These are phyloP conservation scores for Eriocheir sinensis DNA, from an alignment of 1,140 invertebrate genomes.

Conservation along the genomic window DNA sequence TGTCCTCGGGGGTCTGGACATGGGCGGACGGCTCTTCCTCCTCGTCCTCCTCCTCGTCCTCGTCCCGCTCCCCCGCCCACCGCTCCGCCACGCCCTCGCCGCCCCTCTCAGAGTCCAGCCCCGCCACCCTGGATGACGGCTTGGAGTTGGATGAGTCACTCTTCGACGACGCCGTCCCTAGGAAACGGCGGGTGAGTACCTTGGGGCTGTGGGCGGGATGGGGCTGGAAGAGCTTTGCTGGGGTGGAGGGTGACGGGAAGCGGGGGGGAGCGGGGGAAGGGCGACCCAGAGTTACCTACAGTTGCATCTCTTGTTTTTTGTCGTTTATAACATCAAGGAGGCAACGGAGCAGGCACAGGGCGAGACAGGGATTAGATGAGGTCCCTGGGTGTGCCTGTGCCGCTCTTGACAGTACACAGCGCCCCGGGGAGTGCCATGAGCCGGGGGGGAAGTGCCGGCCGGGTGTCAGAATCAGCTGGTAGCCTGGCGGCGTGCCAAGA, in stretches of 20 bases:
- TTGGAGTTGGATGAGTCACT: slow-evolving; percentile 65
- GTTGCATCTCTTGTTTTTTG: neutral
- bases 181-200: slow-evolving; percentile 60
- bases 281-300: neutral
- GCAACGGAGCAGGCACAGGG: neutral
- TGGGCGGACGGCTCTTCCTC: slow-evolving; percentile 67
- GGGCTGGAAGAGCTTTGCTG: neutral
- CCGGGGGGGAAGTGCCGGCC: slow-evolving; percentile 8
- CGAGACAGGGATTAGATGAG: neutral
- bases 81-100: slow-evolving; percentile 73
- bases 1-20: slow-evolving; percentile 72
- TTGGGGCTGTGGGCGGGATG: neutral
- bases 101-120: slow-evolving; percentile 64
- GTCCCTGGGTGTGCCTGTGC: neutral
- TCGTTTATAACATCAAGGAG: neutral
- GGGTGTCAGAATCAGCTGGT: slow-evolving; percentile 75
- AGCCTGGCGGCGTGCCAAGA: slow-evolving; percentile 60
- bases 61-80: slow-evolving; percentile 70
- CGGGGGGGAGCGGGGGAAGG: neutral
- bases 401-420: neutral
- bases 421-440: neutral
- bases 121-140: slow-evolving; percentile 49
- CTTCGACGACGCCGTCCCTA: slow-evolving; percentile 70
- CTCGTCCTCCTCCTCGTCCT: slow-evolving; percentile 64
- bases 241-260: neutral